Base-by-base conservation (phyloP, 2,888 invertebrate genomes). In the Ligdia adustata region DNA sequence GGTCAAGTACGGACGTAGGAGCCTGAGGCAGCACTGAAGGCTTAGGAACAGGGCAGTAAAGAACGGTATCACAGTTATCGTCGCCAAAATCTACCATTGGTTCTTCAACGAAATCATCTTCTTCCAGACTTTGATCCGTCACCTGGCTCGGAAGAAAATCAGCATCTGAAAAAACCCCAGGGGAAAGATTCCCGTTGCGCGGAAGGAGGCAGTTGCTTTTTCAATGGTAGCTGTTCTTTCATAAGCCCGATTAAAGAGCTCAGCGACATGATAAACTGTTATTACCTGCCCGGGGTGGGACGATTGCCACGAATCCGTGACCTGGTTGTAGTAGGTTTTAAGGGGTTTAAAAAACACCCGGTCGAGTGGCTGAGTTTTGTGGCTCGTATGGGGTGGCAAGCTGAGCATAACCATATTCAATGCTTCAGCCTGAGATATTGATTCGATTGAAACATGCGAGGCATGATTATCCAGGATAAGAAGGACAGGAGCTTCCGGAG, bases 301-400 rank as follows among this genome's bases (percentile, higher is more conserved):
- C 14, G 20, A 22, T 22, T 31, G 20, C 31, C 39, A 40, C 22
- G 22, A 13, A 20, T 31, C 39, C 22, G 14, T 22, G 12, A 14
- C 39, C 22, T 22, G n/a, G 31, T 12, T 18, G 16, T 32, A 32
- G 18, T 16, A 32, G 16, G 16, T 32, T 9, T 32, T 32, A 11
- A 32, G 32, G 32, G 16, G 16, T 9, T 16, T 16, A 9, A 32
- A 16, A 18, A 32, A 32, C 9, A 9, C 9, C 16, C 16, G 15
- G 34, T 42, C 34, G 7, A 42, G 11, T n/a, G 42, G 42, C 34
- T 42, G 41, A 22, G 16, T 32, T 41, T 33, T 32, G 26, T 41
- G 41, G 26, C 32, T 32, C 4, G 9, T 28, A 9, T 42, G 42
- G 14, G 34, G 42, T 28, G 42, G 42, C 28, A 42, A 33, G 27